A percentile compares a stretch with the other conserved stretches of the same genome.
Evolutionary conservation across 2,113 vertebrate genomes (phyloP).

Genomic region (Antechinus stuartii): DNA sequence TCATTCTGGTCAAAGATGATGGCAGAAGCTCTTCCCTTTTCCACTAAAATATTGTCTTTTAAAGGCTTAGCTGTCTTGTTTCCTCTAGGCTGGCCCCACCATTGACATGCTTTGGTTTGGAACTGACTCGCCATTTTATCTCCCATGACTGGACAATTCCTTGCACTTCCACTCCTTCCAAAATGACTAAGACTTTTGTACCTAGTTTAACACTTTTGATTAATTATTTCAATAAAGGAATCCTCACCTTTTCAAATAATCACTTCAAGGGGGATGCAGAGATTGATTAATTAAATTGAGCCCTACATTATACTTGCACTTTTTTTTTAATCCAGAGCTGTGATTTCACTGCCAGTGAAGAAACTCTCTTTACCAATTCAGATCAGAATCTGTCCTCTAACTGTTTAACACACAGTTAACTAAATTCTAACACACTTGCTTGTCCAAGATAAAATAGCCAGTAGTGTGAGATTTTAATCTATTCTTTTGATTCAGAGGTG

Average conservation of each 20-base stretch:
- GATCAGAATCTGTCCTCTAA: neutral
- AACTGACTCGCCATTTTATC: neutral
- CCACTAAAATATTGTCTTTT: neutral
- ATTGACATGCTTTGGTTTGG: neutral
- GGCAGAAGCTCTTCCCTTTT: neutral
- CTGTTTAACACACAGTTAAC: no score
- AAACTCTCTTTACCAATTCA: neutral
- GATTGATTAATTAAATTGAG: neutral
- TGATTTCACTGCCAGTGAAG: neutral
- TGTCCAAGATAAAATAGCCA: neutral
- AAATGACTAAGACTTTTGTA: neutral
- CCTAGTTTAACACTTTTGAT: neutral
- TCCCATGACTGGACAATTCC: neutral
- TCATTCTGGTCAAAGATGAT: neutral
- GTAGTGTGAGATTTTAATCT: neutral
- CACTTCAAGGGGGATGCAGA: neutral
- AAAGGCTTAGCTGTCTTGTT: neutral
- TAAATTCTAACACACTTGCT: neutral
- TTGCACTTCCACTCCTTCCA: neutral
- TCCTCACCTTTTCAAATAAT: neutral
- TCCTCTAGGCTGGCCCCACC: neutral
- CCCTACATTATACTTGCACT: neutral
- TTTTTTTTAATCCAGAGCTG: neutral
- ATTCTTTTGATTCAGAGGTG: neutral
- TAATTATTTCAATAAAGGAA: neutral